Percentiles rank a stretch among this genome's conserved stretches.
Evolutionary conservation across 1,140 invertebrate genomes (phyloP).

Genomic region (Sarcophaga bullata): DNA sequence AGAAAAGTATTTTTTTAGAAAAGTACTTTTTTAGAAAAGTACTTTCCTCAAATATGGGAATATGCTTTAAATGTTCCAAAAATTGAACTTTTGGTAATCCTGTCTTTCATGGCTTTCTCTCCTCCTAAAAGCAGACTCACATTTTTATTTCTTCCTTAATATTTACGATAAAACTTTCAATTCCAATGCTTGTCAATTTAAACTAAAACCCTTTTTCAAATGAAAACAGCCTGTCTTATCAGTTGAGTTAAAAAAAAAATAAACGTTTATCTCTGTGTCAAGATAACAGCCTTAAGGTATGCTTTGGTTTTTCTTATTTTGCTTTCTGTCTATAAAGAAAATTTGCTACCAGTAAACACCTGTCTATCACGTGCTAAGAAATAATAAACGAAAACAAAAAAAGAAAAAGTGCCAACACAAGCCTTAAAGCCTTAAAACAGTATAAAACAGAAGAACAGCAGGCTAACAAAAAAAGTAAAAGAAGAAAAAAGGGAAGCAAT

Average conservation of each 20-base stretch:
- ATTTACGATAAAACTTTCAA: not conserved
- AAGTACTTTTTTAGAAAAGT: no score
- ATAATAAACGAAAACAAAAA: not conserved
- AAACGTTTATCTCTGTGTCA: not conserved
- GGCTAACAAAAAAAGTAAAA: no score
- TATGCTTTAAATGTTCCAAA: no score
- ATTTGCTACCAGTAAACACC: not conserved
- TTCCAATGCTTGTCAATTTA: not conserved
- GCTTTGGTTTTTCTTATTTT: not conserved
- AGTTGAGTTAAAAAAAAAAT: slow-evolving; percentile 1
- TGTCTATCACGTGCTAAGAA: slow-evolving; percentile 15
- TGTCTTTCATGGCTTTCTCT: no score
- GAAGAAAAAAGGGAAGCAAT: not conserved
- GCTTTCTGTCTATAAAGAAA: not conserved
- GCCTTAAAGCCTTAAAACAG: not conserved
- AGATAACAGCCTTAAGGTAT: not conserved
- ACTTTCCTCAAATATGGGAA: no score
- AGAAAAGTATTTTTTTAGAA: no score
- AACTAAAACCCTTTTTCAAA: not conserved
- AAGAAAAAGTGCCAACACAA: not conserved
- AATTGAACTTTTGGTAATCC: no score
- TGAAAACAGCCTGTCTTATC: not conserved
- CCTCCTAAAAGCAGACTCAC: not conserved
- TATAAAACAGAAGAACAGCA: not conserved
- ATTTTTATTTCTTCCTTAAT: not conserved